Evolutionary conservation across 2,113 vertebrate genomes (phyloP).

Genomic region (Arizona elegans): DNA sequence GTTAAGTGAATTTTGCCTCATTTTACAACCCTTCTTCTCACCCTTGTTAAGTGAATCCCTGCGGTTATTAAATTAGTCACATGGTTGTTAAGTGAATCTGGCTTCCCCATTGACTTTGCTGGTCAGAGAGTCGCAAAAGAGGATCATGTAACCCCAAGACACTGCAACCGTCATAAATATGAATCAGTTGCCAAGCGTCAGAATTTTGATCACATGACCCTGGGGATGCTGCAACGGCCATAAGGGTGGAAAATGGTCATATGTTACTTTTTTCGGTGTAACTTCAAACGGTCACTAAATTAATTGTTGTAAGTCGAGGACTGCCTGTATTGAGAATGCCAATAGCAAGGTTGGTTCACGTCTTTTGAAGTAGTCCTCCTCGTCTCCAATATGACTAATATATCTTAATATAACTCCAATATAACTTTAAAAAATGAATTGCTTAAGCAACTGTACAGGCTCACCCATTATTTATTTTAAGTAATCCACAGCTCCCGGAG

Average conservation of each 20-base stretch:
- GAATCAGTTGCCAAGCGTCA: background rate
- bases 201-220: background rate
- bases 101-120: too few relatives aligned
- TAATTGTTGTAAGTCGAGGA: background rate
- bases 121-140: background rate
- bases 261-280: background rate
- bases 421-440: background rate
- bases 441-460: too few relatives aligned
- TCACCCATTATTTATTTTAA: background rate
- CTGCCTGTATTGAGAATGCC: background rate
- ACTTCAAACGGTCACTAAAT: background rate
- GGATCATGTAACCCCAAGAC: accelerated
- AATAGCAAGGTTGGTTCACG: background rate
- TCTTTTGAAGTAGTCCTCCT: accelerated
- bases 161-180: background rate
- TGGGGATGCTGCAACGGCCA: too few relatives aligned
- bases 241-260: background rate
- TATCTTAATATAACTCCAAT: too few relatives aligned
- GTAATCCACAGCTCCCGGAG: background rate
- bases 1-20: background rate
- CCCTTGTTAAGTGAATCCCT: background rate
- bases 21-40: slow-evolving; percentile 30
- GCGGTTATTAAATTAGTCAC: too few relatives aligned
- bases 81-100: too few relatives aligned
- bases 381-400: background rate